These are phyloP conservation scores for Cherax destructor DNA, from an alignment of 1,140 invertebrate genomes.

Conservation along the genomic window DNA sequence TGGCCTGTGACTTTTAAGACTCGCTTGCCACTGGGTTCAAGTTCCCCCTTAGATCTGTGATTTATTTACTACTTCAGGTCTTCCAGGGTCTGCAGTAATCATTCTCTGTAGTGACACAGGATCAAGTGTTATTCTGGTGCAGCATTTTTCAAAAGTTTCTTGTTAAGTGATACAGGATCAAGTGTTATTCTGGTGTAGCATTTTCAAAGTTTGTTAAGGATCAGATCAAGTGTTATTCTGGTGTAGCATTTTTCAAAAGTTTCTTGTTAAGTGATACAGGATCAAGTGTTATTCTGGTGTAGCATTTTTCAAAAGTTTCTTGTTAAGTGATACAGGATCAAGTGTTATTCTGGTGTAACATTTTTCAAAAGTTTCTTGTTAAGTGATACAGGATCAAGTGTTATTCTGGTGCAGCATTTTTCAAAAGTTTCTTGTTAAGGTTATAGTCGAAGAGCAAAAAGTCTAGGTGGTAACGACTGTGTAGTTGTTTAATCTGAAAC, in stretches of 20 bases:
- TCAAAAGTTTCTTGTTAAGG: not conserved
- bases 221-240: not conserved
- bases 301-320: not conserved
- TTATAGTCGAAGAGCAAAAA: not conserved
- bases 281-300: not conserved
- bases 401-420: not conserved
- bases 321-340: too few relatives aligned
- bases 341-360: not conserved
- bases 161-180: too few relatives aligned
- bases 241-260: not conserved
- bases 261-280: not conserved
- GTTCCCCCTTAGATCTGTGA: too few relatives aligned
- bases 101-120: too few relatives aligned
- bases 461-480: not conserved
- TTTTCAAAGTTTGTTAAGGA: not conserved
- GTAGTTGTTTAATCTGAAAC: not conserved
- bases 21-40: too few relatives aligned
- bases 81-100: too few relatives aligned
- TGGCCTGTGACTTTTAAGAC: too few relatives aligned
- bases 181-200: not conserved
- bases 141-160: not conserved
- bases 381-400: not conserved
- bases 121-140: too few relatives aligned
- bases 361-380: not conserved
- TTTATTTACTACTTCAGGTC: too few relatives aligned